Base-by-base conservation (phyloP, 2,113 vertebrate genomes). In the Terrapene triunguis region DNA sequence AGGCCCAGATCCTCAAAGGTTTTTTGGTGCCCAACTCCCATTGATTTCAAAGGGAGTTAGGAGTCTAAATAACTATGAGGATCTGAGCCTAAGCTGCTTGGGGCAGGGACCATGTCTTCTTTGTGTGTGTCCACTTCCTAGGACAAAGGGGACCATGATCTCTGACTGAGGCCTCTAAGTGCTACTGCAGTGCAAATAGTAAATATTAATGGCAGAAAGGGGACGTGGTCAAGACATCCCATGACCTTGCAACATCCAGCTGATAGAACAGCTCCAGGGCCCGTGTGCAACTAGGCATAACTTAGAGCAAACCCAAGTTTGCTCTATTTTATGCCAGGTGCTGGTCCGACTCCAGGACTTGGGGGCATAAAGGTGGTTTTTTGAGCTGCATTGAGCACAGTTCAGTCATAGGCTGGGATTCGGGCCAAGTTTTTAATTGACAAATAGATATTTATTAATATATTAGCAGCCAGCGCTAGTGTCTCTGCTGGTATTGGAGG, bases 401-500 rank as follows among this genome's bases (percentile, higher is more conserved):
- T 5, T 76, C 72, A 76, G 5, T 44, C 11, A 76, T 44, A 76
- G 72, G 38, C n/a, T 44, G 42, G 22, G 22, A 24, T 74, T 42
- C 10, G 3, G 38, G 38, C 38, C 42, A 76, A 44, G 72, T 24
- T 42, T 76, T 44, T 76, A 76, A 42, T 25, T 25, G 38, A 76
- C 38, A 76, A 44, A 44, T 6, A 76, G 10, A 4, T 24, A 76
- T 76, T 44, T 76, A 76, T 76, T 76, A 76, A 27, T 44, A 78
- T 14, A 27, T 42, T 47, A 42, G 74, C 74, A 78, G 38, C 44
- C 25, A 47, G 22, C 3, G 47, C 81, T 92, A 83, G 90, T 90
- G 97, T 95, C 97, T 97, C 93, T 81, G 72, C 90, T 91, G 88
- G 87, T 78, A 21, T 44, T 76, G 72, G 24, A 76, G 72, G 24